Conservation (phyloP, 2,888 invertebrate genomes). For the Halictus quadricinctus region DNA sequence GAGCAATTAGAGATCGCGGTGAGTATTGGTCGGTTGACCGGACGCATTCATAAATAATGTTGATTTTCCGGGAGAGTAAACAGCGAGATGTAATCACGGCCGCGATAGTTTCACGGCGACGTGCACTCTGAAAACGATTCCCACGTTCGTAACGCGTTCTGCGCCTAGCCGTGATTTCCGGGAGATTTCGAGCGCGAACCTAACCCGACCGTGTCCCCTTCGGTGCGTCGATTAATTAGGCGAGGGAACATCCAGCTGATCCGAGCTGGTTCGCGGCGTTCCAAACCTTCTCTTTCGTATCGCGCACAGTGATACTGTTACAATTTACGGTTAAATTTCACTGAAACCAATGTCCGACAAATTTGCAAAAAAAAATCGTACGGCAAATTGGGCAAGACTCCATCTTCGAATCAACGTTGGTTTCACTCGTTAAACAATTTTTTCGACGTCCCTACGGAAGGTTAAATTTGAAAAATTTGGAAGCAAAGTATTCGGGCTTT, state of each 20-base stretch:
- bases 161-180: conserved; percentile 56
- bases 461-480: too few species aligned
- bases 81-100: conserved; percentile 62
- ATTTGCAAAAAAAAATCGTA: too few species aligned
- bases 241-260: not conserved
- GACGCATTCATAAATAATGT: conserved; percentile 63
- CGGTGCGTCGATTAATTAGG: conserved; percentile 33
- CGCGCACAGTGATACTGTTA: too few species aligned
- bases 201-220: conserved; percentile 17
- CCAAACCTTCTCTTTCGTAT: not conserved
- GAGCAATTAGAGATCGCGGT: not conserved
- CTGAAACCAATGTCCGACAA: too few species aligned
- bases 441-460: too few species aligned
- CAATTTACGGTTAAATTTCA: too few species aligned
- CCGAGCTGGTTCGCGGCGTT: not conserved
- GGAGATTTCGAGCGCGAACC: conserved; percentile 48
- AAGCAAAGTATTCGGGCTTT: too few species aligned
- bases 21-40: conserved; percentile 25
- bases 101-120: conserved; percentile 65
- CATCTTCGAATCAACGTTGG: too few species aligned
- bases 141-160: conserved; percentile 69
- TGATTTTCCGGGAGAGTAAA: conserved; percentile 70
- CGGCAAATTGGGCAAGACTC: too few species aligned
- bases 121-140: conserved; percentile 67
- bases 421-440: too few species aligned